phyloP scores from a whole-genome alignment of 2,797 vertebrate species.

The Hyperoplus immaculatus region DNA sequence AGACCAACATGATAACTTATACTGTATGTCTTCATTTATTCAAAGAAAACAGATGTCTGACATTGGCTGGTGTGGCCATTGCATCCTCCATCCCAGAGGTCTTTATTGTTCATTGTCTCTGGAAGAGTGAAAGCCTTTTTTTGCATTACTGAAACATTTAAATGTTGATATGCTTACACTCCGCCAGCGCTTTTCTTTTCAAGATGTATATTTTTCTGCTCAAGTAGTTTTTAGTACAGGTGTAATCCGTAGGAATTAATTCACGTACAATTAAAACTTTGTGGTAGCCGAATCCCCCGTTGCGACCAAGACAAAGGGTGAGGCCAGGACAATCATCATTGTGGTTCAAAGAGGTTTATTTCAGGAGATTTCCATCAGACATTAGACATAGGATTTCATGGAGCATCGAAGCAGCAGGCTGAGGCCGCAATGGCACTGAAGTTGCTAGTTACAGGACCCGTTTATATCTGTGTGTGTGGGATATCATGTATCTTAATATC shows the following conservation, averaged over 20 bases:
- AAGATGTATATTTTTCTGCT: background rate
- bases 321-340: too few relatives aligned
- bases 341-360: too few relatives aligned
- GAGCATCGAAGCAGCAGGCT: too few relatives aligned
- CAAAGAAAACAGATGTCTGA: constrained; percentile 12
- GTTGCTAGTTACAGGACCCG: too few relatives aligned
- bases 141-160: background rate
- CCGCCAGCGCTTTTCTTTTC: background rate
- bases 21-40: background rate
- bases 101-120: background rate
- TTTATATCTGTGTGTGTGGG: too few relatives aligned
- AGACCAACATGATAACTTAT: constrained; percentile 16
- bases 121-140: background rate
- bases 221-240: background rate
- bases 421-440: too few relatives aligned
- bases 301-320: too few relatives aligned
- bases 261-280: background rate
- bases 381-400: too few relatives aligned
- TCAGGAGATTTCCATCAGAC: too few relatives aligned
- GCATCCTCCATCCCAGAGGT: background rate
- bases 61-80: background rate
- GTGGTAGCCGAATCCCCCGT: too few relatives aligned
- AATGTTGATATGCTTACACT: background rate
- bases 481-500: too few relatives aligned
- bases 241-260: background rate